Evolutionary conservation across 2,888 invertebrate species (phyloP).

Genomic region (Malacosoma neustria): DNA sequence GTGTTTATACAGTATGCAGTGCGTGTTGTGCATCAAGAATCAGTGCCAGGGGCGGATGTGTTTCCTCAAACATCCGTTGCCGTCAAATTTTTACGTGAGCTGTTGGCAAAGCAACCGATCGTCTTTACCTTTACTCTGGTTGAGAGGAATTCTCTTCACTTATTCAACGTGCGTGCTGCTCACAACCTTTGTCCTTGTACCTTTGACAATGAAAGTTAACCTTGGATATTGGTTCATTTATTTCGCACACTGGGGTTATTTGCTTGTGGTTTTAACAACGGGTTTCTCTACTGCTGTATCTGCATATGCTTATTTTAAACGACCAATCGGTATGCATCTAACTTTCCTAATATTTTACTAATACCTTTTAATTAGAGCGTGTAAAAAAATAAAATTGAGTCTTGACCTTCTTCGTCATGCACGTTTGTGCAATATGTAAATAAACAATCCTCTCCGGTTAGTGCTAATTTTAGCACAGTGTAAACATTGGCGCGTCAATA

Average conservation of each 20-base stretch:
- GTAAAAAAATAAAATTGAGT: background rate
- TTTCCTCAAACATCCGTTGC: conserved; percentile 34
- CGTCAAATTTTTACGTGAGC: conserved; percentile 50
- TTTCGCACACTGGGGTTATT: conserved; percentile 59
- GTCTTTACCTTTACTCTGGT: conserved; percentile 31
- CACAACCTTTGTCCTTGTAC: conserved; percentile 24
- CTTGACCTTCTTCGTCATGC: background rate
- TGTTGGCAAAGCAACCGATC: conserved; percentile 44
- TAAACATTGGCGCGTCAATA: background rate
- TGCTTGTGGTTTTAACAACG: conserved; percentile 36
- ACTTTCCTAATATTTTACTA: conserved; percentile 10
- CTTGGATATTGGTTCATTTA: conserved; percentile 60
- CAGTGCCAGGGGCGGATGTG: conserved; percentile 38
- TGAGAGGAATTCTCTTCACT: conserved; percentile 40
- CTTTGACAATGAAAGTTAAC: conserved; percentile 27
- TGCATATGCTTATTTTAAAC: conserved; percentile 35
- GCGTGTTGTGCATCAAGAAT: conserved; percentile 20
- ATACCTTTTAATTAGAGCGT: background rate
- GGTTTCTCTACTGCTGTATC: conserved; percentile 42
- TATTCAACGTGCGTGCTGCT: conserved; percentile 33
- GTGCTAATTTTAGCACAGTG: background rate
- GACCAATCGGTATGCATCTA: conserved; percentile 38
- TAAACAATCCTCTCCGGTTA: background rate
- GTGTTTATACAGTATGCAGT: conserved; percentile 22
- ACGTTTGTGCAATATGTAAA: conserved; percentile 1